Base-by-base conservation (phyloP, 1,140 invertebrate genomes). In the Brachionus rubens region DNA sequence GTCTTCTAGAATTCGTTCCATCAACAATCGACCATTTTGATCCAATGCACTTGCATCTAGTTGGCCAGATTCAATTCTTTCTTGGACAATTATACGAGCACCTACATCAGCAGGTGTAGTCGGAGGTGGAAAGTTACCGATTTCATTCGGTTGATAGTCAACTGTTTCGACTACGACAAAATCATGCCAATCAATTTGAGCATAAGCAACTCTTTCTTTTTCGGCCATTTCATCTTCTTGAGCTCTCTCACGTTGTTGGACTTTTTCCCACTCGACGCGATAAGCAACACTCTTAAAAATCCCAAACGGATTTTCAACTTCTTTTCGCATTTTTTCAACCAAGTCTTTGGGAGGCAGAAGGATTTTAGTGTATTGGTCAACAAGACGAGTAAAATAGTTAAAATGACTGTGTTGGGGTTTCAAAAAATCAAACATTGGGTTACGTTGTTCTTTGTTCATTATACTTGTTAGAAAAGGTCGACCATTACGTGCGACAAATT, bases 111-210 rank as follows among this genome's bases (percentile, higher is more conserved):
- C 91, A 0, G 96, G 94, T 30, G 92, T 98, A 0, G 96, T 99
- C 0, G 96, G 96, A 6, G 95, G 92, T 0, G 46, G 41, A 59
- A 67, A 77, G 76, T 92, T 92, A 26, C 95, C 94, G 10, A 91
- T 90, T 86, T 99, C 96, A 80, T 93, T 93, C 0, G 92, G 91
- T 79, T 98, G 93, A 84, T 98, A 99, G 84, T 99, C 97, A 0
- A 99, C 96, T 0, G 96, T 99, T 85, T 99, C 96, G 0, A 99
- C 97, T 0, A 99, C 95, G 1, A 99, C 96, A 87, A 99, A 99
- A 85, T 99, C 96, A 82, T 99, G 97, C 97, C 97, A 99, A 83
- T 99, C 97, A 79, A 99, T 98, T 80, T 95, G 92, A 2, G 94
- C 93, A 83, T 98, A 98, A 0, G 95, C 94, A 36, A 89, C 86